Conservation (phyloP, 2,888 invertebrate genomes). For the Nemotelus pantherinus region DNA sequence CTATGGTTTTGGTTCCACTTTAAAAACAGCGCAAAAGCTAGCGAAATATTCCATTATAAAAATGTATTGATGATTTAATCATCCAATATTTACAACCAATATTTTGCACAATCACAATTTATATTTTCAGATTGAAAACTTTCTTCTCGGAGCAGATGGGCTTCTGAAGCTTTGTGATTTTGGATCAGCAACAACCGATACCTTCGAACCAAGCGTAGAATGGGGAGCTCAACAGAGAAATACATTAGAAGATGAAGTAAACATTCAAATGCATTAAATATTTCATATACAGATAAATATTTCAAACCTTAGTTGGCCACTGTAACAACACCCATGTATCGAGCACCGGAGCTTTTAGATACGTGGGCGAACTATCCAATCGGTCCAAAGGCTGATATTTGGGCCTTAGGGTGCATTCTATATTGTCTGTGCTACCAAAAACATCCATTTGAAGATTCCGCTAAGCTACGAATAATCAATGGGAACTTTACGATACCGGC, state of each 20-base stretch:
- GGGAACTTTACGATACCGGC: slow-evolving; percentile 90
- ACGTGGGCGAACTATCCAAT: slow-evolving; percentile 96
- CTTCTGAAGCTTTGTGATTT: slow-evolving; percentile 96
- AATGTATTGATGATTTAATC: too few species aligned
- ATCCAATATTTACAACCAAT: too few species aligned
- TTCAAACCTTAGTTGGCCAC: slow-evolving; percentile 72
- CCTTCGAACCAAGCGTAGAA: slow-evolving; percentile 82
- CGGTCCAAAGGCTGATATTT: slow-evolving; percentile 89
- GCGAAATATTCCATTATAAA: too few species aligned
- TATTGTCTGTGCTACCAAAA: slow-evolving; percentile 91
- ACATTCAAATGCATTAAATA: slow-evolving; percentile 48
- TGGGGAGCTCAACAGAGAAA: slow-evolving; percentile 95
- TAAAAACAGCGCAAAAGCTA: too few species aligned
- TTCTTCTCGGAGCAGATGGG: slow-evolving; percentile 86
- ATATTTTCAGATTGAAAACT: slow-evolving; percentile 80
- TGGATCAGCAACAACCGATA: slow-evolving; percentile 90
- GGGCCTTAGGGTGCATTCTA: slow-evolving; percentile 97
- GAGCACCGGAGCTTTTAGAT: slow-evolving; percentile 98
- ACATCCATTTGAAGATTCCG: slow-evolving; percentile 96
- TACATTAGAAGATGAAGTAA: slow-evolving; percentile 91
- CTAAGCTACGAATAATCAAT: slow-evolving; percentile 95
- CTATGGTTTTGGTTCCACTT: too few species aligned
- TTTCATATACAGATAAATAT: neutral
- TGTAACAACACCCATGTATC: slow-evolving; percentile 92
- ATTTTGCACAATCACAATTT: too few species aligned